Conservation (phyloP, 2,113 vertebrate genomes). For the Progne subis region DNA sequence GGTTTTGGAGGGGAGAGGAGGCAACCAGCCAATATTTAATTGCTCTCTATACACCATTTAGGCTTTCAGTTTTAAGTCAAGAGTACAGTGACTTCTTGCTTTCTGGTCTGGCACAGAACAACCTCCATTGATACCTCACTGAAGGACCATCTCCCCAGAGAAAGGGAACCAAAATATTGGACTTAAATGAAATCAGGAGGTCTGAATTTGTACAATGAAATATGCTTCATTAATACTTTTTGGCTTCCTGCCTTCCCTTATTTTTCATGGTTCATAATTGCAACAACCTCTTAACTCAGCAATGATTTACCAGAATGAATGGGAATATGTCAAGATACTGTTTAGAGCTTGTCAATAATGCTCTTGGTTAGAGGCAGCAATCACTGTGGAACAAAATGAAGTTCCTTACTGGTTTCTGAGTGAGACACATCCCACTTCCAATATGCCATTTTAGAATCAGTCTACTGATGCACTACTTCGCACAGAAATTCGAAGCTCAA, state of each 20-base stretch:
- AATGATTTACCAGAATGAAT: not conserved
- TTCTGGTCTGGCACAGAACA: not conserved
- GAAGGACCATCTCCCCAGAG: not conserved
- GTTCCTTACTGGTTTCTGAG: not conserved
- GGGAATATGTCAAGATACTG: not conserved
- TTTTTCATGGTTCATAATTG: not conserved
- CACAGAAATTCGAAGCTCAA: slow-evolving; percentile 3
- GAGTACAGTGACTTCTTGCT: not conserved
- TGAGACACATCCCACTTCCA: not conserved
- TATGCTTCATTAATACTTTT: not conserved
- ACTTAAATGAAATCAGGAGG: not conserved
- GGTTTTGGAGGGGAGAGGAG: not conserved
- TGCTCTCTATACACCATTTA: not conserved
- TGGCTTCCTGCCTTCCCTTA: not conserved
- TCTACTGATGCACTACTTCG: not conserved
- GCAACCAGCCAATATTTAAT: not conserved
- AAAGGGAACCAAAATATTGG: not conserved
- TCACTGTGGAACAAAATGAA: not conserved
- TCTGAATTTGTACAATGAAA: not conserved
- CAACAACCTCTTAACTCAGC: slow-evolving; percentile 5
- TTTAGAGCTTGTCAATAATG: not conserved
- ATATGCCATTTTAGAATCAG: not conserved
- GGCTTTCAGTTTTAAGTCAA: not conserved
- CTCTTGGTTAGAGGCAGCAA: not conserved
- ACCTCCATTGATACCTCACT: not conserved